Conservation (phyloP, 2,113 vertebrate genomes). For the Brevimyrus niger region DNA sequence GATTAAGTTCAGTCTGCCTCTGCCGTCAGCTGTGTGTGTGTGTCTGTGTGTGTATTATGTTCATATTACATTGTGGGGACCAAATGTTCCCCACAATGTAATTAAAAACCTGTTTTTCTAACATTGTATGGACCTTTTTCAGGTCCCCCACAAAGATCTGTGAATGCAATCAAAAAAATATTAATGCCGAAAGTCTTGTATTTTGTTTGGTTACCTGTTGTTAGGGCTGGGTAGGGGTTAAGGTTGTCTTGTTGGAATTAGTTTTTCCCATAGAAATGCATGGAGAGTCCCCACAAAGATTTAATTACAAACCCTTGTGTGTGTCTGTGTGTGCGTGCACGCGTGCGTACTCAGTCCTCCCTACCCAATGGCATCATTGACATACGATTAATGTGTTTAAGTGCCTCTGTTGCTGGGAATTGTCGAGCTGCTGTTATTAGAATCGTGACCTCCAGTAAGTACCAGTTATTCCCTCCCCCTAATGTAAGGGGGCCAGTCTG, state of each 20-base stretch:
- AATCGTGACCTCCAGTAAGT: background rate
- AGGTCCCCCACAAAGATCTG: too few relatives aligned
- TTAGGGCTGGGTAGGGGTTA: too few relatives aligned
- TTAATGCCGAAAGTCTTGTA: background rate
- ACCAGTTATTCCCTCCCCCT: background rate
- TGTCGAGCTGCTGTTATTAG: background rate
- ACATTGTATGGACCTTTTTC: background rate
- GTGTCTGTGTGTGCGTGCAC: constrained; percentile 11
- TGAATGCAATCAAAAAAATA: too few relatives aligned
- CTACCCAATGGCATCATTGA: constrained; percentile 36
- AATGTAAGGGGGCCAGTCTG: background rate
- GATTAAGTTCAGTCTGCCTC: background rate
- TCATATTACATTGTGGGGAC: background rate
- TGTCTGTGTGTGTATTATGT: background rate
- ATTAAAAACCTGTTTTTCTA: background rate
- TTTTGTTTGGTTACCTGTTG: too few relatives aligned
- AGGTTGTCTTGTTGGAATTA: too few relatives aligned
- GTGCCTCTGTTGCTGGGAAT: background rate
- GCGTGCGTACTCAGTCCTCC: constrained; percentile 21
- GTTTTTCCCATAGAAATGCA: too few relatives aligned
- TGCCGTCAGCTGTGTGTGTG: background rate
- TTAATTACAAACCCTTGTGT: background rate
- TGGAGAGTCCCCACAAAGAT: too few relatives aligned
- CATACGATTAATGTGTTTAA: constrained; percentile 46
- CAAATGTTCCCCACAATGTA: background rate